Conservation (phyloP, 2,797 vertebrate genomes). For the Acomys russatus region DNA sequence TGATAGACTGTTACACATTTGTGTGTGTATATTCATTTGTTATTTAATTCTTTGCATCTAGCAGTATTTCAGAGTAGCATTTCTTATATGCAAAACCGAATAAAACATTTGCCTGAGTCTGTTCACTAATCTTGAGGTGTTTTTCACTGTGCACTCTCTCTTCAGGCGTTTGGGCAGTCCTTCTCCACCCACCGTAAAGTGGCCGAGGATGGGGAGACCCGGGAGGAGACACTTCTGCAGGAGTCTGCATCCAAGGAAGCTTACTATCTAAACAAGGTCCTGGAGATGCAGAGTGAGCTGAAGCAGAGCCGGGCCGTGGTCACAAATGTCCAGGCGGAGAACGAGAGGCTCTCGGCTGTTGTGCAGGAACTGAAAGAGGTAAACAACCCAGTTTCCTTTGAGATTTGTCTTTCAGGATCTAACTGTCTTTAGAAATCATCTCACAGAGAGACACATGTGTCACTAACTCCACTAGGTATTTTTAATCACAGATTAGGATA, state of each 20-base stretch:
- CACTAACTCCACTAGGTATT: not conserved
- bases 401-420: not conserved
- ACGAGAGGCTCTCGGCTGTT: slow-evolving; percentile 93
- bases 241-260: slow-evolving; percentile 98
- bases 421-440: not conserved
- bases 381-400: slow-evolving; percentile 69
- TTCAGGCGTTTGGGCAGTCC: slow-evolving; percentile 97
- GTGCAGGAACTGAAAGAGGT: slow-evolving; percentile 96
- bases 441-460: not conserved
- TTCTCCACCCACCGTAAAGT: slow-evolving; percentile 98
- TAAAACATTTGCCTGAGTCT: not conserved
- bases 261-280: slow-evolving; percentile 94
- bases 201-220: slow-evolving; percentile 97
- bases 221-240: slow-evolving; percentile 97
- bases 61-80: slow-evolving; percentile 15
- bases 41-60: not conserved
- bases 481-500: not conserved
- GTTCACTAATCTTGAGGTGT: not conserved
- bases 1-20: not conserved
- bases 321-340: slow-evolving; percentile 94
- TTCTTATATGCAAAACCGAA: not conserved
- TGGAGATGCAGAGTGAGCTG: slow-evolving; percentile 96
- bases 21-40: not conserved
- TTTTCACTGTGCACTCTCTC: slow-evolving; percentile 52
- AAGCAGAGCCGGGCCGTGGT: slow-evolving; percentile 93